Base-by-base conservation (phyloP, 1,140 invertebrate species). In the Dendrolimus punctatus region DNA sequence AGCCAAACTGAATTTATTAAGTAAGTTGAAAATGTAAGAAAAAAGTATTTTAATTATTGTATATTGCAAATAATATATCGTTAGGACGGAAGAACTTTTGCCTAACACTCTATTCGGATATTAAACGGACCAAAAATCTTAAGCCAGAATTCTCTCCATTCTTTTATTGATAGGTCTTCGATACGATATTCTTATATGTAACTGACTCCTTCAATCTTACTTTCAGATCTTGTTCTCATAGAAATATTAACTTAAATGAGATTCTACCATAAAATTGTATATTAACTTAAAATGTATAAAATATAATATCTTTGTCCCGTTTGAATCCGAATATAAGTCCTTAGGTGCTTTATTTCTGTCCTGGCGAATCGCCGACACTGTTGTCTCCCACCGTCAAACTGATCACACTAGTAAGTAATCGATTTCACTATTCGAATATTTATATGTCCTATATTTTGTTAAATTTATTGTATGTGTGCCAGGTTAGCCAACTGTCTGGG, bases 1-100 rank as follows among this genome's bases (percentile, higher is more conserved):
- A 86, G 83, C 81, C 81, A 86, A 86, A 86, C 80, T 84, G 83
- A 86, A 86, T 86, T 86, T 86, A 86, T 83, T 83, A 85, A 86
- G 83, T 86, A 86, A 86, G 83, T 83, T 77, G 80, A 82, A 84
- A 83, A 71, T 79, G 72, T 86, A 86, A 86, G 83, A 78, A 86
- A 60, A 80, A 80, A 85, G 83, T 85, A 85, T 86, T 86, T 85
- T 86, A 86, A 83, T 80, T 76, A 83, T 80, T 83, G 78, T 83
- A 82, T 84, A 83, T 82, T 82, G 74, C 71, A 77, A 65, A 69
- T 66, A 58, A 55, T 65, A 76, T 74, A 65, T 60, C 58, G 63
- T 62, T 60, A 62, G 53, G 66, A 67, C 64, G 56, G 43, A 9
- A 45, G 43, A 23, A 23, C 23, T 23, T 23, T 23, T 23, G 23